phyloP scores from a whole-genome alignment of 2,797 vertebrate species.

The Etheostoma nigrum region DNA sequence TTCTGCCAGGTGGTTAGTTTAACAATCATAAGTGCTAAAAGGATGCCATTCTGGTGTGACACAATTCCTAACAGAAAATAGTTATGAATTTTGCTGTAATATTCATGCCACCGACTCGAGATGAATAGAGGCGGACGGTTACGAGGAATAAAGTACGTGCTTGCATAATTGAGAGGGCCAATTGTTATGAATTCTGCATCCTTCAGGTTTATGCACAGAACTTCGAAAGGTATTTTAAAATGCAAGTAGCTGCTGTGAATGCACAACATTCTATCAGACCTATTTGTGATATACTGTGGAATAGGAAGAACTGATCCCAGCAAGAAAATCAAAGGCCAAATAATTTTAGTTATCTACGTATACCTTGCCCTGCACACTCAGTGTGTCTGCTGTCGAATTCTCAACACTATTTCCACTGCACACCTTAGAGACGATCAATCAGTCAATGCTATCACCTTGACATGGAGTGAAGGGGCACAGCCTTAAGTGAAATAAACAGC shows the following conservation, averaged over 20 bases:
- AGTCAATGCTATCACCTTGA: constrained; percentile 57
- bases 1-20: constrained; percentile 20
- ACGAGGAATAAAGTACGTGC: constrained; percentile 53
- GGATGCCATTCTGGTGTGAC: constrained; percentile 43
- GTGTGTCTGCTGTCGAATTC: constrained; percentile 39
- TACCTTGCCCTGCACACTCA: constrained; percentile 25
- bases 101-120: constrained; percentile 65
- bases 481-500: constrained; percentile 67
- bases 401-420: constrained; percentile 38
- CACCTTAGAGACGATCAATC: constrained; percentile 67
- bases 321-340: constrained; percentile 36
- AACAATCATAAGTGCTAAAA: constrained; percentile 35
- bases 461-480: constrained; percentile 58
- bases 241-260: constrained; percentile 34
- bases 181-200: constrained; percentile 67
- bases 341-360: constrained; percentile 46
- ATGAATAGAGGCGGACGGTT: constrained; percentile 57
- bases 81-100: constrained; percentile 54
- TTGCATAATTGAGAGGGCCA: constrained; percentile 67
- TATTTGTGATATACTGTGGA: constrained; percentile 21
- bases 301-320: constrained; percentile 16
- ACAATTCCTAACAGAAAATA: constrained; percentile 51
- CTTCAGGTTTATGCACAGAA: constrained; percentile 35
- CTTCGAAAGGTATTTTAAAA: constrained; percentile 61
- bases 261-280: constrained; percentile 22